Base-by-base conservation (phyloP, 2,113 vertebrate species). In the Theristicus caerulescens region DNA sequence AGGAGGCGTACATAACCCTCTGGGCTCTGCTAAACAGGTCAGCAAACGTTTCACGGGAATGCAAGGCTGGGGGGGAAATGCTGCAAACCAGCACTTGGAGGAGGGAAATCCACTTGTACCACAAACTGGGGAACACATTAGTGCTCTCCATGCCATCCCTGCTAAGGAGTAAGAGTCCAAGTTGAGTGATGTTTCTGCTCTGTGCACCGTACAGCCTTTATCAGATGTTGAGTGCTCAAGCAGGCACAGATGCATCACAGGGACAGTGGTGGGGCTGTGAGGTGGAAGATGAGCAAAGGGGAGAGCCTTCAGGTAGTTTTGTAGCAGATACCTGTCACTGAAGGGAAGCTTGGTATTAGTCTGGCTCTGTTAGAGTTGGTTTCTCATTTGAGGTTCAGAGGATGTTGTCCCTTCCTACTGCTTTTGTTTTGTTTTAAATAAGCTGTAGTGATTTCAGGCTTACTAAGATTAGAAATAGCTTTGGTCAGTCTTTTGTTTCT, bases 181-280 rank as follows among this genome's bases (percentile, higher is more conserved):
- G 40, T 9, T 20, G 47, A 29, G 59, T 2, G 44, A 36, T 32
- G 46, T 20, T 54, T 13, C 55, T 32, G 55, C 55, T 46, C 27
- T 20, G 42, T 5, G 81, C 47, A 21, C 3, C 0, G 57, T 20
- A 25, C n/a, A 31, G n/a, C 31, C 2, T 3, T 58, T 32, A 2
- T 4, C 3, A 3, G 61, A 15, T 4, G 6, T 24, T 52, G 57
- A 36, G 31, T 6, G 3, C 58, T 36, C 2, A 47, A 38, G 58
- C 1, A 6, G 32, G 20, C 47, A 29, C 40, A 38, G n/a, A 44
- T 3, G 5, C 21, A 5, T 16, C 2, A 7, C 42, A 52, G 32
- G 42, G 69, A 26, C 21, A 8, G 36, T 1, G 14, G 10, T 12
- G 42, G 27, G 25, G 59, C 54, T 67, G 65, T 36, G 42, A 76